Evolutionary conservation across 2,888 invertebrate genomes (phyloP), one percentile per base, ranked within the genome.

Genomic region (Drosophila diplacantha): DNA sequence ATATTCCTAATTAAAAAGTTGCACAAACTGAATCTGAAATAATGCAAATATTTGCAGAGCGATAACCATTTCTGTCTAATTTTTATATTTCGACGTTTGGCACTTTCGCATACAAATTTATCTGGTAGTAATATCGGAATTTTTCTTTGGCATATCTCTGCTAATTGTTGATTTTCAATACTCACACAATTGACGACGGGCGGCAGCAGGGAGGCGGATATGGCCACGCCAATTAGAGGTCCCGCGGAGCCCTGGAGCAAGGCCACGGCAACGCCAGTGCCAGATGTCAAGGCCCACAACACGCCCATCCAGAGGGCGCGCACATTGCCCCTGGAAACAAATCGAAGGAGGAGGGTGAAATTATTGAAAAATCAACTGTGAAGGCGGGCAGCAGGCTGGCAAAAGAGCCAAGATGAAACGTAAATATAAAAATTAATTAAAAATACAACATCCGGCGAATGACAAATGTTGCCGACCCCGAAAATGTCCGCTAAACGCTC

Each of bases 181-280:
- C 92, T 91, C 89, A 93, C 95, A 83, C 95, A 94, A 88, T 96
- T 96, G 24, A 95, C 95, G 57, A 94, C 94, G 5, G 95, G 96
- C 20, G 96, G 96, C 62, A 96, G 86, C 52, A 96, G 89, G 0
- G 95, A 95, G 0, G 95, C 95, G 18, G 95, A 95, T 85, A 96
- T 96, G n/a, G 96, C 96, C 53, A 96, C 95, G 61, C 95, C 96
- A 69, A 96, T 95, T 49, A 96, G 89, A 0, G 95, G 95, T 0
- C 95, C 95, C 38, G 93, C 93, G 84, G 94, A 95, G 34, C 95
- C 95, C 83, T 95, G 95, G 0, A 96, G 90, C 53, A 96, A 89
- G n/a, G 95, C 95, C 20, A 96, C 90, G 2, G 95, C 95, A 14
- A 96, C 95, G 9, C 95, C 96, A 7, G 93, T 93, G 14, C 93